Base-by-base conservation (phyloP, 2,113 vertebrate species). In the Leptobrachium leishanense region DNA sequence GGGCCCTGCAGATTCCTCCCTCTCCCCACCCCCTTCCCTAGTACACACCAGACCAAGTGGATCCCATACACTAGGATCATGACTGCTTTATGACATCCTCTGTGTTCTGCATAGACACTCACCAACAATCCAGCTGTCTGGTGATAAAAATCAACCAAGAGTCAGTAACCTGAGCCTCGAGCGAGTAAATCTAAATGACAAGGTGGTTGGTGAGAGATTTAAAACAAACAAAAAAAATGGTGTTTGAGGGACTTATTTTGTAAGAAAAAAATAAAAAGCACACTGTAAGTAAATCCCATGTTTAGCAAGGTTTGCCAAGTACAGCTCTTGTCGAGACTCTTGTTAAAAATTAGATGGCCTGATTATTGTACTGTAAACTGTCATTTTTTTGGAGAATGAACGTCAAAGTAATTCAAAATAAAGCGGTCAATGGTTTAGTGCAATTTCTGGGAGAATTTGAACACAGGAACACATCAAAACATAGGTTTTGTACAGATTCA, bases 61-160 rank as follows among this genome's bases (percentile, higher is more conserved):
- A 50, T 50, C 46, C 46, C 8, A 20, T 71, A 54, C 68, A 42
- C 44, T n/a, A 53, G 9, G 15, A 50, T 50, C 53, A 59, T 31
- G 42, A 41, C 50, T 54, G 50, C 57, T 68, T 54, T 79, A 20
- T 53, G 11, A 65, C 57, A 72, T 66, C 70, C 41, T 42, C 42
- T 68, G 70, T 59, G 11, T 70, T 77, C 76, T 77, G 76, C 76
- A 77, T 77, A 74, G 71, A 68, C 78, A 55, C 70, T 68, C 43
- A 44, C 72, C 76, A 81, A 72, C 63, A 68, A 81, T 62, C 78
- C 78, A 68, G 64, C 55, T 74, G 78, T 74, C 72, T 74, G 77
- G 70, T 44, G 46, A 73, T 20, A 53, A 66, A 43, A 74, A 31
- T 31, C 78, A 81, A 68, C 71, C 54, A 67, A 55, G 67, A 74